Base-by-base conservation (phyloP, 64 coral and sea anemone genomes). In the Porites australiensis region DNA sequence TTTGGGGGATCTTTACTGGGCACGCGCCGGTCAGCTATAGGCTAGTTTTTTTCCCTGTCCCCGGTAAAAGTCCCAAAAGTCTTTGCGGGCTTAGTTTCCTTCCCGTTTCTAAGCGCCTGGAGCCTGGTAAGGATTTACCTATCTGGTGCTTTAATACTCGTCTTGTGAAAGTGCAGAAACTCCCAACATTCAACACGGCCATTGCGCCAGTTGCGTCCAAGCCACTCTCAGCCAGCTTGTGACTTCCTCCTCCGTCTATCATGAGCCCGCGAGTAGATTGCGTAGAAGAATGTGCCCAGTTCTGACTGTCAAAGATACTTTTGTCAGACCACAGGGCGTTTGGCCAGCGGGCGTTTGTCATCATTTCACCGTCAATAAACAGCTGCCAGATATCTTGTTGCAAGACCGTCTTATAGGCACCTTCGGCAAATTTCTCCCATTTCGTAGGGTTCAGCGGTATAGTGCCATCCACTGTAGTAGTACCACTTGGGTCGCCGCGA, bases 311-410 rank as follows among this genome's bases (percentile, higher is more conserved):
- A 52, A 96, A 96, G 12, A 91, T 57, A 12, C 37, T 72, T 10
- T 72, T 72, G 23, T 72, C 70, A 72, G 70, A 72, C 70, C 70
- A 72, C 37, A 72, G n/a, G 53, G 93, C 71, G 22, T 95, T 86
- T 60, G 92, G 92, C 92, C 92, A 94, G 37, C 92, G 77, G 44
- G 92, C 92, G 23, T 94, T 94, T 4, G 92, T 94, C 87, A 94
- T 94, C 92, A 94, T 94, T 13, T 75, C 58, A 13, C 82, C 87
- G 14, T 89, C 44, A 11, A 88, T 71, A 79, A 93, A 93, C 58
- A 87, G 20, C 21, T 93, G 91, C 44, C 83, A 86, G 44, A 93
- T 93, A 75, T 88, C 52, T 16, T 48, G 58, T 18, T 52, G 44
- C 65, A 80, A 67, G 2, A 22, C 62, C 16, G 58, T 58, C 50